Percentiles rank a stretch among this genome's conserved stretches.
Conservation (phyloP, 2,797 vertebrate species). For the Peromyscus attwateri region DNA sequence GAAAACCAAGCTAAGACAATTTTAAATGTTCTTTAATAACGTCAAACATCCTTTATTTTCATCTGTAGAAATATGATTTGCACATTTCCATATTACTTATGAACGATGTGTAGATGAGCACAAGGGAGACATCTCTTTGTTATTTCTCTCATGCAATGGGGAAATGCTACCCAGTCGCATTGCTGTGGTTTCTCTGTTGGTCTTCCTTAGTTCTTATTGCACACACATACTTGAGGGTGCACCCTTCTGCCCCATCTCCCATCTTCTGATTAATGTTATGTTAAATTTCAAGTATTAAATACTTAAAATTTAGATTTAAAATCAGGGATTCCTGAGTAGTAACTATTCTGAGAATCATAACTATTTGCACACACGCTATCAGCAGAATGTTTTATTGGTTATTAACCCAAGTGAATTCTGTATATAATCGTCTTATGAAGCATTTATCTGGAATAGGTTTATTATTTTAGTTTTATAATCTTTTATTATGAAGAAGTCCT, state of each 20-base stretch:
- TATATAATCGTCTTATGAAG: constrained; percentile 9
- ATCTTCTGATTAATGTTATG: neutral
- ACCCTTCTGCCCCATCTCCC: neutral
- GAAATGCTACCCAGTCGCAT: neutral
- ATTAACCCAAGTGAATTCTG: neutral
- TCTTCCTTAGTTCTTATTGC: neutral
- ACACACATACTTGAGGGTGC: neutral
- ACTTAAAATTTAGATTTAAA: constrained; percentile 30
- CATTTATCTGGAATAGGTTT: neutral
- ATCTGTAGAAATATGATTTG: neutral
- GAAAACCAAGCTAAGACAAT: neutral
- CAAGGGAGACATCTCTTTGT: neutral
- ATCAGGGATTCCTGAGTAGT: neutral
- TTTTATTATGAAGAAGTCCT: neutral
- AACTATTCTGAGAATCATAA: neutral
- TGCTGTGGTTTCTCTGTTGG: neutral
- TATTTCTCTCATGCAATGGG: neutral
- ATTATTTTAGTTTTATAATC: neutral
- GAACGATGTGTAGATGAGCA: neutral
- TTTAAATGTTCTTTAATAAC: neutral
- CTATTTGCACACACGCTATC: neutral
- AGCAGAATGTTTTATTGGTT: neutral
- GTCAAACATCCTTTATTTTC: neutral
- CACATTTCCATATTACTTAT: neutral
- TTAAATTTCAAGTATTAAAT: neutral